Evolutionary conservation across 2,888 invertebrate genomes (phyloP).

Genomic region (Apeira syringaria): DNA sequence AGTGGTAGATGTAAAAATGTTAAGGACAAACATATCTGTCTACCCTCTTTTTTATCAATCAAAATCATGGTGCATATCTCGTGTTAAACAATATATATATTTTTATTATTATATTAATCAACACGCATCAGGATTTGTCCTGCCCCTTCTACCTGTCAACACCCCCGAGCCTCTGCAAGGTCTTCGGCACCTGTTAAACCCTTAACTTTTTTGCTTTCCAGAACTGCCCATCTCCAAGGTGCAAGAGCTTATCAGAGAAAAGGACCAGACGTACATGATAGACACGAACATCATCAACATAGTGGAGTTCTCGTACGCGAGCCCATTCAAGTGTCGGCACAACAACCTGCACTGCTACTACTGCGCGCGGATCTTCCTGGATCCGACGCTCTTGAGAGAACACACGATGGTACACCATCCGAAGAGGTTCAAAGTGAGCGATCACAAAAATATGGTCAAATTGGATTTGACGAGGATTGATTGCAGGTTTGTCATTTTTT

Average conservation of each 20-base stretch:
- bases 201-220: slow-evolving; percentile 39
- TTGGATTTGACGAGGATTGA: slow-evolving; percentile 66
- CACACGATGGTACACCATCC: slow-evolving; percentile 53
- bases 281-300: slow-evolving; percentile 68
- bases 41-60: no score
- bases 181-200: no score
- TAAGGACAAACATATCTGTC: no score
- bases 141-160: no score
- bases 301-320: slow-evolving; percentile 64
- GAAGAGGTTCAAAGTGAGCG: slow-evolving; percentile 64
- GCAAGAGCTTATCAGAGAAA: slow-evolving; percentile 64
- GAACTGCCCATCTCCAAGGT: slow-evolving; percentile 62
- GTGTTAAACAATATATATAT: no score
- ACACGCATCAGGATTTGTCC: no score
- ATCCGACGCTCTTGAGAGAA: slow-evolving; percentile 46
- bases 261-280: slow-evolving; percentile 64
- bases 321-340: slow-evolving; percentile 72
- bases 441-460: slow-evolving; percentile 71
- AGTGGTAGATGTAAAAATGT: no score
- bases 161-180: no score
- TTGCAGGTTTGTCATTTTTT: slow-evolving; percentile 48
- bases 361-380: slow-evolving; percentile 55
- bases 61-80: no score
- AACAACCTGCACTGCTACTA: slow-evolving; percentile 71
- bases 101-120: no score